phyloP scores from a whole-genome alignment of 2,797 vertebrate species.

The Geotria australis region DNA sequence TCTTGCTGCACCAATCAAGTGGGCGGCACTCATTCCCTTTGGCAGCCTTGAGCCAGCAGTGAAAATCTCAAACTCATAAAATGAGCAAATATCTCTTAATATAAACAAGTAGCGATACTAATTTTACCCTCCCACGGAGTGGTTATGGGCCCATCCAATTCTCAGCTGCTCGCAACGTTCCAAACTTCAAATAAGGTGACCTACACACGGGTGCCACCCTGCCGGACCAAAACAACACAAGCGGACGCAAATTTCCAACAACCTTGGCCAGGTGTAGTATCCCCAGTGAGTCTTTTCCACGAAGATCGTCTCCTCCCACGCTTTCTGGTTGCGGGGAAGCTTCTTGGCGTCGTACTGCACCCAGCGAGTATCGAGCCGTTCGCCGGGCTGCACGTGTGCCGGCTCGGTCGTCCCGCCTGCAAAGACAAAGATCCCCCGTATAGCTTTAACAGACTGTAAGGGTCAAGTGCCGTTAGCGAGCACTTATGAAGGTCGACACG shows the following conservation, averaged over 20 bases:
- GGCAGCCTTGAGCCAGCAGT: too few relatives aligned
- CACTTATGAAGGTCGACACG: too few relatives aligned
- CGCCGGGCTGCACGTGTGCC: constrained; percentile 23
- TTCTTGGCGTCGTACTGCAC: constrained; percentile 49
- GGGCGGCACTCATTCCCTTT: too few relatives aligned
- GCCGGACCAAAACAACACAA: too few relatives aligned
- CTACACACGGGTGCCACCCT: constrained; percentile 3
- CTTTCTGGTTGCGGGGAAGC: constrained; percentile 39
- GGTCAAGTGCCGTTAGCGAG: too few relatives aligned
- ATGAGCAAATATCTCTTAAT: neutral
- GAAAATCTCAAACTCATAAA: neutral
- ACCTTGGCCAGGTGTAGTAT: constrained; percentile 68
- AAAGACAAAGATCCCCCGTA: too few relatives aligned
- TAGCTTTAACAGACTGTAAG: too few relatives aligned
- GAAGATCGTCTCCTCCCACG: constrained; percentile 50
- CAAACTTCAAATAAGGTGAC: constrained; percentile 1
- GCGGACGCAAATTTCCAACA: too few relatives aligned
- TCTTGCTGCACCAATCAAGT: too few relatives aligned
- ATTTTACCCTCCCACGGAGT: too few relatives aligned
- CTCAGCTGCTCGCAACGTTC: neutral
- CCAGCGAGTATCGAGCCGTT: constrained; percentile 70
- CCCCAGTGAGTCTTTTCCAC: constrained; percentile 97
- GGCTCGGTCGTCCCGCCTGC: constrained; percentile 24
- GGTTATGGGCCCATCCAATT: neutral
- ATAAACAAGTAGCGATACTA: neutral